Evolutionary conservation across 2,888 invertebrate species (phyloP), one percentile per base, ranked within the genome.

Genomic region (Melanostoma mellinum): DNA sequence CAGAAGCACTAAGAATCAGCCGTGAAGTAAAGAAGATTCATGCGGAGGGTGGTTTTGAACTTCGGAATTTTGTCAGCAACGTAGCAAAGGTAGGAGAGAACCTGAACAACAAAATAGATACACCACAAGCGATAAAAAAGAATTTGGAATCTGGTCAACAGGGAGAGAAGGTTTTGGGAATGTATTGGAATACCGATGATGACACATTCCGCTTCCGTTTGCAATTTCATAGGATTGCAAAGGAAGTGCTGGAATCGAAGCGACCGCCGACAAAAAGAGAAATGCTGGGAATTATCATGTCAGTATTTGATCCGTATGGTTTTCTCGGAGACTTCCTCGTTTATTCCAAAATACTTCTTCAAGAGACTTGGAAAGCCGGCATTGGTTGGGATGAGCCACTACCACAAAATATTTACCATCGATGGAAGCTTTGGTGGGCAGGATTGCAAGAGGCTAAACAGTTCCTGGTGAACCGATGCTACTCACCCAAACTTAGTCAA

Each of bases 291-390:
- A 60, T 86, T 0, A 75, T 86, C 3, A 87, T 88, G 87, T 87
- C 88, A 0, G 44, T 88, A 2, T 89, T 86, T 48, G 87, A 88
- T 38, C 87, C 87, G 0, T 61, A 87, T 4, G 87, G 87, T 0
- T 44, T 88, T 1, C 73, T 86, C 0, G 52, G 80, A 0, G 87
- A 87, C 0, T 85, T 35, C 6, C 35, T 52, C 2, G n/a, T 52
- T 2, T 35, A 35, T n/a, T 52, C 71, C 6, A 85, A 85, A 20
- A 10, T 85, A 44, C 30, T 73, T n/a, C n/a, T n/a, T n/a, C n/a
- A n/a, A n/a, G n/a, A n/a, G n/a, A n/a, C n/a, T n/a, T n/a, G n/a
- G n/a, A n/a, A n/a, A n/a, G n/a, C 9, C 6, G 35, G 52, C 0
- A 52, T 85, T 2, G 74, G 30, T 0, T 86, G 85, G 85, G 77